phyloP scores from a whole-genome alignment of 23 tunicate genomes.

The Botrylloides violaceus region DNA sequence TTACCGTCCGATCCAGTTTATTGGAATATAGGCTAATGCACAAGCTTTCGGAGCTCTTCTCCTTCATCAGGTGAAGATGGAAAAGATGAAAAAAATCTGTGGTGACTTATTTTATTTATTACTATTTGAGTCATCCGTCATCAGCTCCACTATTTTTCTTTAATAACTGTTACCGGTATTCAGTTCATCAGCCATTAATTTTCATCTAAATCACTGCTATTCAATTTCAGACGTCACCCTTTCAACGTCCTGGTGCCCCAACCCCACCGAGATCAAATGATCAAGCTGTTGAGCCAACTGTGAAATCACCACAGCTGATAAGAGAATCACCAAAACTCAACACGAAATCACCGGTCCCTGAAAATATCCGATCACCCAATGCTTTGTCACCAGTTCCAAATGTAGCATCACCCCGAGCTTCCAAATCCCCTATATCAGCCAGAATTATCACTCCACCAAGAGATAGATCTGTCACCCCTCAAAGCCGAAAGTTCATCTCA shows the following conservation, averaged over 20 bases:
- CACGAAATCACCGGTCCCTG: conserved; percentile 4
- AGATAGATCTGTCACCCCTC: conserved; percentile 1
- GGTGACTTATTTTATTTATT: too few species aligned
- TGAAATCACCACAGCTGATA: background rate
- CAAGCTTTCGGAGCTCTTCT: too few species aligned
- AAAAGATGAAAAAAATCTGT: too few species aligned
- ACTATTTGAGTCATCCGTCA: too few species aligned
- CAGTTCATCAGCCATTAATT: too few species aligned
- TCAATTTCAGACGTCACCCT: conserved; percentile 19
- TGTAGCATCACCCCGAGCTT: background rate
- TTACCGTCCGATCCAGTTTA: too few species aligned
- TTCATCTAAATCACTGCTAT: too few species aligned
- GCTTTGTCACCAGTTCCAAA: background rate
- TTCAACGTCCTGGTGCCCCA: conserved; percentile 25
- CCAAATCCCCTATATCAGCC: conserved; percentile 1
- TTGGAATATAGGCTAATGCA: too few species aligned
- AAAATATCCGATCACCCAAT: background rate
- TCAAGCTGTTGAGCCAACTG: conserved; percentile 6
- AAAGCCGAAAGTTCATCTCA: background rate
- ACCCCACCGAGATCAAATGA: conserved; percentile 20
- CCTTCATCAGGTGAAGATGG: too few species aligned
- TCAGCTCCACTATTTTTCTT: too few species aligned
- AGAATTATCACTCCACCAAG: conserved; percentile 4
- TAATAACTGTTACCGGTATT: too few species aligned
- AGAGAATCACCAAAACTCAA: conserved; percentile 4